Evolutionary conservation across 2,888 invertebrate genomes (phyloP).

Genomic region (Pecten maximus): DNA sequence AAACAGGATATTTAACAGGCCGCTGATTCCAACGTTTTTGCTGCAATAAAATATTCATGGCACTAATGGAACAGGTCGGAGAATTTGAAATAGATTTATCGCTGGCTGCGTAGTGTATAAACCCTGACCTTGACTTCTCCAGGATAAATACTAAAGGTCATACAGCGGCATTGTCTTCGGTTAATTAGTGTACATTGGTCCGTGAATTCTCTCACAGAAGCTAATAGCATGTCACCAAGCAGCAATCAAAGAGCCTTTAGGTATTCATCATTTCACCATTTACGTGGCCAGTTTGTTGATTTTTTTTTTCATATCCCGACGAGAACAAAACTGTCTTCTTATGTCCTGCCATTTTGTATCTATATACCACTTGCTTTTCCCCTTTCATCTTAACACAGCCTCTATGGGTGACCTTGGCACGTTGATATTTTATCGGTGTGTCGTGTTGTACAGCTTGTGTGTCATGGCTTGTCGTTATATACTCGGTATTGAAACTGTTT

Average conservation of each 20-base stretch:
- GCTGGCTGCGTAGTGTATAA: background rate
- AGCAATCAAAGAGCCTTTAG: too few species aligned
- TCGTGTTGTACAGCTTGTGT: background rate
- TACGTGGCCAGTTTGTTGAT: too few species aligned
- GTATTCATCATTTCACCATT: too few species aligned
- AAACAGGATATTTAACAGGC: conserved; percentile 4
- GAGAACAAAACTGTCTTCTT: too few species aligned
- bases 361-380: too few species aligned
- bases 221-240: too few species aligned
- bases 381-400: background rate
- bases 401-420: too few species aligned
- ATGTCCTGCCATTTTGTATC: too few species aligned
- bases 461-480: too few species aligned
- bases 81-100: background rate
- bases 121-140: background rate
- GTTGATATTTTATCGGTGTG: background rate
- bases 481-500: background rate
- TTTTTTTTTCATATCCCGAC: too few species aligned
- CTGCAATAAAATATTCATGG: background rate
- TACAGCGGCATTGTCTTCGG: background rate
- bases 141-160: background rate
- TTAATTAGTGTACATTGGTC: background rate
- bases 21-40: background rate
- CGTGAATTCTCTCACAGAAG: too few species aligned
- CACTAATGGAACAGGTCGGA: background rate